Evolutionary conservation across 2,888 invertebrate species (phyloP).

Genomic region (Philereme vetulata): DNA sequence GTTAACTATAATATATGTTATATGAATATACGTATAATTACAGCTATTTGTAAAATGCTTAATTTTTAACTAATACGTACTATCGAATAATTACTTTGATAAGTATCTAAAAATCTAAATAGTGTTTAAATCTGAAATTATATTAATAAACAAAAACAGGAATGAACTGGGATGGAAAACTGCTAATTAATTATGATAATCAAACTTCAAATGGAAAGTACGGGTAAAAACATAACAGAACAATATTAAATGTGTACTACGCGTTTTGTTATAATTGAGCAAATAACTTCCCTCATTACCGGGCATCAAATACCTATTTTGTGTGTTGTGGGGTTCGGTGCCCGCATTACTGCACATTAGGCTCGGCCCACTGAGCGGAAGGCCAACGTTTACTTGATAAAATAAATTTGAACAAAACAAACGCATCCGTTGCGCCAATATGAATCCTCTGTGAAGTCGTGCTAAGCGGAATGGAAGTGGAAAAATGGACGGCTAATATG

Average conservation of each 20-base stretch:
- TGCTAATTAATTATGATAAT: slow-evolving; percentile 24
- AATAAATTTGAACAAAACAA: slow-evolving; percentile 83
- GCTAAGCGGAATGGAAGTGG: slow-evolving; percentile 80
- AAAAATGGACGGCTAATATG: slow-evolving; percentile 80
- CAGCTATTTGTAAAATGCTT: too few relatives aligned
- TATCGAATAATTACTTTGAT: too few relatives aligned
- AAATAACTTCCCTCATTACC: slow-evolving; percentile 75
- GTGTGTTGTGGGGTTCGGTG: slow-evolving; percentile 43
- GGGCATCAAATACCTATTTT: slow-evolving; percentile 58
- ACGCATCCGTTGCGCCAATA: slow-evolving; percentile 78
- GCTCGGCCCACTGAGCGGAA: slow-evolving; percentile 71
- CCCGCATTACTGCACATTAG: slow-evolving; percentile 75
- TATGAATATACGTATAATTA: too few relatives aligned
- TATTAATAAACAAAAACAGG: neutral
- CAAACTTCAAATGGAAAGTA: slow-evolving; percentile 32
- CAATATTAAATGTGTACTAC: slow-evolving; percentile 57
- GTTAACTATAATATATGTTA: too few relatives aligned
- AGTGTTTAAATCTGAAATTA: too few relatives aligned
- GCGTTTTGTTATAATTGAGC: slow-evolving; percentile 68
- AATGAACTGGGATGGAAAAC: slow-evolving; percentile 8
- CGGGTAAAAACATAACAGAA: slow-evolving; percentile 35
- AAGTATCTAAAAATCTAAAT: too few relatives aligned
- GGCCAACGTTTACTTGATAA: slow-evolving; percentile 81
- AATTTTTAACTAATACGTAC: too few relatives aligned
- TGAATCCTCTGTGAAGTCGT: slow-evolving; percentile 81